Base-by-base conservation (phyloP, 2,888 invertebrate species). In the Ctena decussata region DNA sequence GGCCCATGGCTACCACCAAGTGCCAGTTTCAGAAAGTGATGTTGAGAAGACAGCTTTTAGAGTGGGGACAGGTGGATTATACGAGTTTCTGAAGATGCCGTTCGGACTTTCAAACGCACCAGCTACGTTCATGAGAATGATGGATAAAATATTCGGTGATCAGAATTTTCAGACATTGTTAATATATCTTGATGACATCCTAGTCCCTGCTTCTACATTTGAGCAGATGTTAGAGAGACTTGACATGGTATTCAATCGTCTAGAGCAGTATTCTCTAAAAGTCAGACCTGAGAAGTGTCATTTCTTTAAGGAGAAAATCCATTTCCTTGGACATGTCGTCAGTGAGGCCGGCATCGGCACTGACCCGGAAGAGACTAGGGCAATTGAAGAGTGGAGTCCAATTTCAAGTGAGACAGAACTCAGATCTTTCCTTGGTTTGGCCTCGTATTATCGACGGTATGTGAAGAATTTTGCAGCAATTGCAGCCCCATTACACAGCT, bases 141-240 rank as follows among this genome's bases (percentile, higher is more conserved):
- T 92, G 89, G 85, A 91, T 21, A 70, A 53, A 8, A 72, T 72
- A 30, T 84, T 91, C 27, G 80, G 78, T 32, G 91, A 89, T 39
- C 49, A 82, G 27, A 89, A 80, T 37, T 86, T 90, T 70, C 76
- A 90, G 30, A 77, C 76, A 1, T 12, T 80, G 6, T 65, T 90
- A 12, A 81, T 90, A 8, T 92, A 89, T 65, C 37, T 91, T 37
- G 91, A 90, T 70, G 90, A 92, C 49, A 83, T 92, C 57, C 69
- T 91, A n/a, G 84, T 90, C 65, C 89, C 75, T 73, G 74, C 77
- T 15, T 27, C 24, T 6, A 71, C 82, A 12, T 65, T 75, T 18
- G 82, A 87, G 37, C 80, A 85, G 32, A 77, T 69, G 18, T 30
- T 86, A 3, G 79, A 73, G 12, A 27, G 88, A 24, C 57, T 91